Evolutionary conservation across 2,113 vertebrate genomes (phyloP).

Genomic region (Pseudopodoces humilis): DNA sequence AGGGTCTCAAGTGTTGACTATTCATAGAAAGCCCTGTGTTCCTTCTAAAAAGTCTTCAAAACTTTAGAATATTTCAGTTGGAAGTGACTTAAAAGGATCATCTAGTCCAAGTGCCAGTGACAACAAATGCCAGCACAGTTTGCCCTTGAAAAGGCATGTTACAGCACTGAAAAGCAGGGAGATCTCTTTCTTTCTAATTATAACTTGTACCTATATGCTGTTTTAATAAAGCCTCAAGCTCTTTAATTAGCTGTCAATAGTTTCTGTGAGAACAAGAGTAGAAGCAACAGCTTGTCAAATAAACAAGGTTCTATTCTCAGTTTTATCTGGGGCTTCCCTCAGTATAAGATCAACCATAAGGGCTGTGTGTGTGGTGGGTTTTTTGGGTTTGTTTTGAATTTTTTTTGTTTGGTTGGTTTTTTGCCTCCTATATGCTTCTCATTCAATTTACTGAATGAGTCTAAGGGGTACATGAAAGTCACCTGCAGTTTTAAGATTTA

Average conservation of each 20-base stretch:
- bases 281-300: background rate
- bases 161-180: background rate
- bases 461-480: background rate
- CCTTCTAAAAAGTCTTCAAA: background rate
- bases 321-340: background rate
- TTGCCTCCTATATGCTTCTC: background rate
- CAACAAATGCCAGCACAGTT: background rate
- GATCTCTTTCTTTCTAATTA: background rate
- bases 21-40: background rate
- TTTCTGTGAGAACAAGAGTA: background rate
- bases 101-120: background rate
- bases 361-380: background rate
- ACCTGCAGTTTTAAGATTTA: background rate
- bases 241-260: background rate
- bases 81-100: background rate
- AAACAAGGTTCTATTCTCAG: background rate
- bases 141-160: background rate
- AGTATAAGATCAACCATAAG: background rate
- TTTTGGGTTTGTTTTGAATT: background rate
- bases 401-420: background rate
- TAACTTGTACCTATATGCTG: background rate
- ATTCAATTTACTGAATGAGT: background rate
- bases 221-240: background rate
- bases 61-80: background rate
- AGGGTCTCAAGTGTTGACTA: background rate